Conservation (phyloP, 2,888 invertebrate species). For the Melieria picta region DNA sequence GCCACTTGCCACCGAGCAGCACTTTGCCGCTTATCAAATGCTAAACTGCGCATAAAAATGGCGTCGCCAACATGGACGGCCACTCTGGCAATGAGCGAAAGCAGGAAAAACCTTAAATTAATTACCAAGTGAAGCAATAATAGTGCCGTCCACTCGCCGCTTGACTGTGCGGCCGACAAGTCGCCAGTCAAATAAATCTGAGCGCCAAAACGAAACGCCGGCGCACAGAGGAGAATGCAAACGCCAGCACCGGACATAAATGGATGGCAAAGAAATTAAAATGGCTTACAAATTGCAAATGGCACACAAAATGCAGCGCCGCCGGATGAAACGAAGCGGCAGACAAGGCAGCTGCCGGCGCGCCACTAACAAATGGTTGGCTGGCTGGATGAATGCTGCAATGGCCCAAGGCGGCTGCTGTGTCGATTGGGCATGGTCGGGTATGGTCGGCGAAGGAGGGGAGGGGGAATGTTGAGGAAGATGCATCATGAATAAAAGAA, state of each 20-base stretch:
- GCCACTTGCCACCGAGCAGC: neutral
- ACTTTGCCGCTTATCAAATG: neutral
- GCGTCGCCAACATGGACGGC: neutral
- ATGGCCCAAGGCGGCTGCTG: neutral
- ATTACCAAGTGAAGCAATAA: conserved; percentile 19
- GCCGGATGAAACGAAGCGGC: too few species aligned
- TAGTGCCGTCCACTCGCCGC: conserved; percentile 16
- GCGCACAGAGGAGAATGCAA: neutral
- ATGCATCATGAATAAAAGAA: too few species aligned
- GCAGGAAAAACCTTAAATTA: conserved; percentile 15
- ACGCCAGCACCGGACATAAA: neutral
- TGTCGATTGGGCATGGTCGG: neutral
- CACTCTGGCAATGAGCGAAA: neutral
- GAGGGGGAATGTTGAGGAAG: too few species aligned
- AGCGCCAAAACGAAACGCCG: neutral
- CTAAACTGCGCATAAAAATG: neutral
- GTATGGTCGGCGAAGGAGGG: too few species aligned
- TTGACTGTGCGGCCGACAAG: neutral
- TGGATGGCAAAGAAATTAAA: neutral
- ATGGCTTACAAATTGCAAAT: neutral
- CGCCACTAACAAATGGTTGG: too few species aligned
- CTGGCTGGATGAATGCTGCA: neutral
- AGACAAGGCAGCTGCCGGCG: too few species aligned
- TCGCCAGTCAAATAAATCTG: conserved; percentile 9
- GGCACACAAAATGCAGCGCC: neutral